Conservation (phyloP, 2,113 vertebrate species). For the Solea solea region DNA sequence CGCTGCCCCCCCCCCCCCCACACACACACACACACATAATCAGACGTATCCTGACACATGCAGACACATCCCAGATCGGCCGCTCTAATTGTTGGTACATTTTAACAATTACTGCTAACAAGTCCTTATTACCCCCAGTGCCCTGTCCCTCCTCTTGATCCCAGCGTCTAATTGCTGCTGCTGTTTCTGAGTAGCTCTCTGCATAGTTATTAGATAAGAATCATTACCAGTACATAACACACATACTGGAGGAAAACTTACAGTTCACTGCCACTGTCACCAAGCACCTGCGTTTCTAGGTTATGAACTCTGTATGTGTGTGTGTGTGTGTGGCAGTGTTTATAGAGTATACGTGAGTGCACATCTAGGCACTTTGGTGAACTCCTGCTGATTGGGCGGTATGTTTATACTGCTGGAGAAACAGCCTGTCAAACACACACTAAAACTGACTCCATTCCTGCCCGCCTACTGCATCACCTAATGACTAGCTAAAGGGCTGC, state of each 20-base stretch:
- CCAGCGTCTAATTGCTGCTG: slow-evolving; percentile 72
- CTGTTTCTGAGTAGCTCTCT: slow-evolving; percentile 71
- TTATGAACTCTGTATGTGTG: slow-evolving; percentile 5
- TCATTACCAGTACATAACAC: slow-evolving; percentile 50
- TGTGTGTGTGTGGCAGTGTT: not conserved
- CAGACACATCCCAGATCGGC: slow-evolving; percentile 68
- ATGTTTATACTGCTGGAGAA: slow-evolving; percentile 65
- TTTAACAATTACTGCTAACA: slow-evolving; percentile 80
- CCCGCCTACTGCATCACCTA: slow-evolving; percentile 56
- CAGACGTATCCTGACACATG: slow-evolving; percentile 59
- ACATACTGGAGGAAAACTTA: slow-evolving; percentile 35
- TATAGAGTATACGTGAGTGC: not conserved
- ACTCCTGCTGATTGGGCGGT: slow-evolving; percentile 70
- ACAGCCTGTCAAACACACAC: slow-evolving; percentile 54
- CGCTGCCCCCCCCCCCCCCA: slow-evolving; percentile 7
- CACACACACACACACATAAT: slow-evolving; percentile 44
- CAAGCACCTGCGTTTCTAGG: slow-evolving; percentile 54
- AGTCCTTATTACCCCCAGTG: slow-evolving; percentile 78
- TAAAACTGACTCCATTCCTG: slow-evolving; percentile 35
- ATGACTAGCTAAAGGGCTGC: slow-evolving; percentile 46
- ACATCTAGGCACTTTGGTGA: slow-evolving; percentile 40
- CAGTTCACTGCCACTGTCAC: slow-evolving; percentile 41
- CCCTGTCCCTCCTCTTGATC: slow-evolving; percentile 74
- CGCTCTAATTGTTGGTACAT: slow-evolving; percentile 75
- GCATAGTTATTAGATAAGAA: slow-evolving; percentile 76